phyloP scores from a whole-genome alignment of 2,797 vertebrate genomes.

The Aselliscus stoliczkanus region DNA sequence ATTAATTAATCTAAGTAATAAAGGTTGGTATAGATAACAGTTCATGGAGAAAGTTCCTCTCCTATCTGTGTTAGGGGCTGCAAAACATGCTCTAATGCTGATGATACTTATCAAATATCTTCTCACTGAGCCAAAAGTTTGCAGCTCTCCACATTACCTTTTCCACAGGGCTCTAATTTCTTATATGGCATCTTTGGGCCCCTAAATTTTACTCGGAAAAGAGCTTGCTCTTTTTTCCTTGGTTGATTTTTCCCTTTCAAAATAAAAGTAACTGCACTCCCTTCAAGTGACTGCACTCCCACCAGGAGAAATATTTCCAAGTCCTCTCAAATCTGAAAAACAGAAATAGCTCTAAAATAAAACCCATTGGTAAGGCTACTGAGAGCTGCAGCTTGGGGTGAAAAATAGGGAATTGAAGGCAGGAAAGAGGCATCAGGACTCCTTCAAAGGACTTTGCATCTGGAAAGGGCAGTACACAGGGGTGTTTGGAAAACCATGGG shows the following conservation, averaged over 20 bases:
- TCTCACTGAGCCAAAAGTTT: neutral
- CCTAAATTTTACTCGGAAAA: neutral
- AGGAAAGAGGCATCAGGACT: neutral
- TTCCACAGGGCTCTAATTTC: neutral
- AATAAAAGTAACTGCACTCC: neutral
- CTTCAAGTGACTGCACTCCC: neutral
- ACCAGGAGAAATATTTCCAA: neutral
- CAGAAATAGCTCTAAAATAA: neutral
- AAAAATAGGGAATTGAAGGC: neutral
- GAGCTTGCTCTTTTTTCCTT: neutral
- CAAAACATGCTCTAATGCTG: neutral
- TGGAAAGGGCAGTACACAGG: neutral
- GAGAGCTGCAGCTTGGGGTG: neutral
- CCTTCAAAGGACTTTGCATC: neutral
- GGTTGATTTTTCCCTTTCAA: neutral
- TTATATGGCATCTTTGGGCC: neutral
- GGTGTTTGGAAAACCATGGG: conserved; percentile 18
- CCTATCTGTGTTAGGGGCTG: neutral
- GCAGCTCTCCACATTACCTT: neutral
- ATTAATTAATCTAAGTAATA: neutral
- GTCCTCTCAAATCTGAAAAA: neutral
- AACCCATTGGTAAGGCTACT: neutral
- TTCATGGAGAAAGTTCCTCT: neutral
- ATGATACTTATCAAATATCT: neutral
- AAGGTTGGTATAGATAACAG: neutral